Percentiles rank a stretch among this genome's conserved stretches.
Evolutionary conservation across 2,113 vertebrate genomes (phyloP).

Genomic region (Panurus biarmicus): DNA sequence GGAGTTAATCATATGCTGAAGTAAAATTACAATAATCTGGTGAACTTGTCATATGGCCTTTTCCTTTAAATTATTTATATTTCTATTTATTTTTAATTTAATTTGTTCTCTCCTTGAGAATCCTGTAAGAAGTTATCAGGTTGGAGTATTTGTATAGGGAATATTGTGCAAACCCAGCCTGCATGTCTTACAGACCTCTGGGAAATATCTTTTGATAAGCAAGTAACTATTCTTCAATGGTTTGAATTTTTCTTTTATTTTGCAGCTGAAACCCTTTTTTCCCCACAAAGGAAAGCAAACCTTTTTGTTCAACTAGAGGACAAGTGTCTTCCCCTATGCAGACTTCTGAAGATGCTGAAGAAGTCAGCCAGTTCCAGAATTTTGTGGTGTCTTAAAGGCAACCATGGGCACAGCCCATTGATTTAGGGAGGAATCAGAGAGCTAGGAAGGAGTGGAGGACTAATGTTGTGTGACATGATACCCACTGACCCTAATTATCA

Average conservation of each 20-base stretch:
- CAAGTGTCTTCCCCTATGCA: neutral
- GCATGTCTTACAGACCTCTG: neutral
- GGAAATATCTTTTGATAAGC: neutral
- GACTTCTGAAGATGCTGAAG: neutral
- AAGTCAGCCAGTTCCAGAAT: neutral
- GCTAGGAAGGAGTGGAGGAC: neutral
- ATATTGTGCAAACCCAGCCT: neutral
- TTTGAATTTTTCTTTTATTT: neutral
- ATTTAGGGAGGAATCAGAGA: neutral
- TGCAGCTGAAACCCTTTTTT: neutral
- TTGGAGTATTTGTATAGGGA: neutral
- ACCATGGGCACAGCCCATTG: neutral
- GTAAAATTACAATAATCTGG: neutral
- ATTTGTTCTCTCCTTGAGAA: neutral
- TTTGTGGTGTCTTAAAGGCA: neutral
- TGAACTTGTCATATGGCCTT: neutral
- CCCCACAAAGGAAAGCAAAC: neutral
- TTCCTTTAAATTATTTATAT: neutral
- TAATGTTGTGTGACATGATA: neutral
- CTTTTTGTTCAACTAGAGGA: neutral
- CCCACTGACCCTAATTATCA: neutral
- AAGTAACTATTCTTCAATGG: neutral
- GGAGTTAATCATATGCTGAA: neutral
- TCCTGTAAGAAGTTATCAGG: neutral
- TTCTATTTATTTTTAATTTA: neutral